phyloP scores from a whole-genome alignment of 1,140 invertebrate species.

The Heliconius nattereri region DNA sequence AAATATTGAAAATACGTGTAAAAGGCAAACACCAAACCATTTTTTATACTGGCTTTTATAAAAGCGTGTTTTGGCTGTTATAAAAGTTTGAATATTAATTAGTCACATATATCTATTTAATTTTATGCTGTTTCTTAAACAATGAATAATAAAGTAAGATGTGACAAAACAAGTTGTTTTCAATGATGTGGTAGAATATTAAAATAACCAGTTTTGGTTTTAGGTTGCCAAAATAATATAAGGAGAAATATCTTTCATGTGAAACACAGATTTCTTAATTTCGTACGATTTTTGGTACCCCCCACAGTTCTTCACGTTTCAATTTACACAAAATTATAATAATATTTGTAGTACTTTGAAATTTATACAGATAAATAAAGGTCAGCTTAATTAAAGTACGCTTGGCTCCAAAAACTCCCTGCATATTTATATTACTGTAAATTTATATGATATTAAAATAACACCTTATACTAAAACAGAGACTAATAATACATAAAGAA shows the following conservation, averaged over 20 bases:
- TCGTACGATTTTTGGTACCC: not conserved
- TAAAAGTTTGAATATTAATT: constrained; percentile 11
- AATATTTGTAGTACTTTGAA: not conserved
- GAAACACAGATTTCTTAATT: not conserved
- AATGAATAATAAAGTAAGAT: constrained; percentile 4
- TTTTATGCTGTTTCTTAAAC: not conserved
- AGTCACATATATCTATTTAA: not conserved
- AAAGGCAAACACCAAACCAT: too few species aligned
- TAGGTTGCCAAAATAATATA: not conserved
- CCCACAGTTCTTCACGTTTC: not conserved
- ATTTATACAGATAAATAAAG: not conserved
- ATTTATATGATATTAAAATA: not conserved
- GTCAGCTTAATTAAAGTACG: not conserved
- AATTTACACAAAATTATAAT: not conserved
- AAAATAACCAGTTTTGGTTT: not conserved
- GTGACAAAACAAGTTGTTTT: constrained; percentile 29
- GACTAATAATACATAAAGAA: not conserved
- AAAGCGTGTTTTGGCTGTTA: not conserved
- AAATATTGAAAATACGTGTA: too few species aligned
- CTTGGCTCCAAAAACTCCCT: not conserved
- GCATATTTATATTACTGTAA: too few species aligned
- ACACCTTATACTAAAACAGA: not conserved
- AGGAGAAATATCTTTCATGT: not conserved
- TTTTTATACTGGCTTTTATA: too few species aligned
- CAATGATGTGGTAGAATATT: constrained; percentile 3